Evolutionary conservation across 2,888 invertebrate genomes (phyloP).

Genomic region (Lasiommata megera): DNA sequence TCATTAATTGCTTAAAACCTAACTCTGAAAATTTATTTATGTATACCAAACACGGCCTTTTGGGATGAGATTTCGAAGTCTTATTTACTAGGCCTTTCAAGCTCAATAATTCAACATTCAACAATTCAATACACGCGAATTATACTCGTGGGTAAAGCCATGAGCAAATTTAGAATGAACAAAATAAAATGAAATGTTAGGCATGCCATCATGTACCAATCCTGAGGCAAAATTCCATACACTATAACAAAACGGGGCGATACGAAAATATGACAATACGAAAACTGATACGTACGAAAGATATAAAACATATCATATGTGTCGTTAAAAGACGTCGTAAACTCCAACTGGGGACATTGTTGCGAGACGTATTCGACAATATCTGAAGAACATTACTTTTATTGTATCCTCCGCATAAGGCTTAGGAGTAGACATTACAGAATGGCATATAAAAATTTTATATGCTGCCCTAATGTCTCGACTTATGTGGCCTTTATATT

Average conservation of each 20-base stretch:
- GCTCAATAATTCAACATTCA: too few relatives aligned
- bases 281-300: conserved; percentile 20
- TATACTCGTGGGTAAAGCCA: too few relatives aligned
- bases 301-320: conserved; percentile 24
- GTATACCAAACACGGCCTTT: too few relatives aligned
- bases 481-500: conserved; percentile 9
- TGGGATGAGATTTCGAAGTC: too few relatives aligned
- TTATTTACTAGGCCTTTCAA: too few relatives aligned
- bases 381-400: conserved; percentile 16
- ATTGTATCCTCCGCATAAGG: conserved; percentile 18
- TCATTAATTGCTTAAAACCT: too few relatives aligned
- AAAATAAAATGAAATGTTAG: too few relatives aligned
- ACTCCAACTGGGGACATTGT: conserved; percentile 18
- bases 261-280: conserved; percentile 21
- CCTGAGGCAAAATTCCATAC: neutral
- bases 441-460: conserved; percentile 18
- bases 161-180: too few relatives aligned
- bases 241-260: conserved; percentile 4
- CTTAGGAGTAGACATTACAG: conserved; percentile 13
- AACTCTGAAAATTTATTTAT: too few relatives aligned
- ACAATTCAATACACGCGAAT: too few relatives aligned
- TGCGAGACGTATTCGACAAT: conserved; percentile 24
- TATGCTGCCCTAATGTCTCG: conserved; percentile 7
- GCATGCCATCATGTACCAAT: too few relatives aligned
- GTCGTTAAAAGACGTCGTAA: conserved; percentile 25